Evolutionary conservation across 2,797 vertebrate genomes (phyloP).

Genomic region (Pseudochirops corinnae): DNA sequence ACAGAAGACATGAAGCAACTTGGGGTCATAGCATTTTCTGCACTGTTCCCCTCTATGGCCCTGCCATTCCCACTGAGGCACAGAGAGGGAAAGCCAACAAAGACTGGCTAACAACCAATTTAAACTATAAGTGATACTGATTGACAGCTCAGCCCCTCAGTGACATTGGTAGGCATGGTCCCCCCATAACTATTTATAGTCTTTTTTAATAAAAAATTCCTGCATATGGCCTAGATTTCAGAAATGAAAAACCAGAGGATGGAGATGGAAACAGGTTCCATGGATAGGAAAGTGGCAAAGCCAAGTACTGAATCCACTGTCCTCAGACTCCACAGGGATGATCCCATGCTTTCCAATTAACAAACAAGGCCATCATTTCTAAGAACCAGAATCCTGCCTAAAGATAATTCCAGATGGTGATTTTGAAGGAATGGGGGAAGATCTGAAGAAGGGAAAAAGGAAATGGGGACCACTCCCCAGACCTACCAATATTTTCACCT

Average conservation of each 20-base stretch:
- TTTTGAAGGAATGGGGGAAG: not conserved
- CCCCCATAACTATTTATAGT: not conserved
- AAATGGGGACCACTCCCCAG: not conserved
- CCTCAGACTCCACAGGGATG: not conserved
- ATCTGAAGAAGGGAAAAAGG: not conserved
- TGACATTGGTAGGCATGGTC: not conserved
- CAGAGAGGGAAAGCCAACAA: not conserved
- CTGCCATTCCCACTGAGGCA: not conserved
- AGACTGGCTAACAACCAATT: not conserved
- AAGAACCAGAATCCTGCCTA: not conserved
- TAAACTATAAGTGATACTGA: not conserved
- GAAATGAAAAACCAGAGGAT: not conserved
- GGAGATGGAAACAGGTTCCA: not conserved
- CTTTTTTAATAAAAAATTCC: not conserved
- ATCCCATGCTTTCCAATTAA: not conserved
- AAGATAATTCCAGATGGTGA: not conserved
- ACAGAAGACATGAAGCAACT: not conserved
- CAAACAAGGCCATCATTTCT: not conserved
- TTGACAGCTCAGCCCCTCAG: not conserved
- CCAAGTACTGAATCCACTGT: not conserved
- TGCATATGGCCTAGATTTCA: not conserved
- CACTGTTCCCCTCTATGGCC: not conserved
- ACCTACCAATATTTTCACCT: not conserved
- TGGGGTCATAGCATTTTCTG: not conserved
- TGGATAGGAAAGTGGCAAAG: not conserved